phyloP scores from a whole-genome alignment of 2,888 invertebrate species.

The Dryobotodes eremita region DNA sequence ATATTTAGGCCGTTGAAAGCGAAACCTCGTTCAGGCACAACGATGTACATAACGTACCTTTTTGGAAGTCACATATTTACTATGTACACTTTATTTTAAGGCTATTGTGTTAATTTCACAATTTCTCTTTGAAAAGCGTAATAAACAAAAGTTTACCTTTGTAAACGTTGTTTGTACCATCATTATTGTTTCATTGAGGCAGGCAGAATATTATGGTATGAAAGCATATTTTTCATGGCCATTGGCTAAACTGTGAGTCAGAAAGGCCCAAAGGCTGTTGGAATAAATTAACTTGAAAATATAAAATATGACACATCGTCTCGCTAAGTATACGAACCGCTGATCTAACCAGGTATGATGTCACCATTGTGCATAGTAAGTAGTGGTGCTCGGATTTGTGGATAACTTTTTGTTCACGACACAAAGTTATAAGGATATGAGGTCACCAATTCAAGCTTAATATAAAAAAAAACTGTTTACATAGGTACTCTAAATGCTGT shows the following conservation, averaged over 20 bases:
- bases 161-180: neutral
- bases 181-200: slow-evolving; percentile 16
- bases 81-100: slow-evolving; percentile 8
- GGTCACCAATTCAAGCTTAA: neutral
- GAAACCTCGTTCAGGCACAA: slow-evolving; percentile 34
- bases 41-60: slow-evolving; percentile 26
- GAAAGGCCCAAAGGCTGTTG: slow-evolving; percentile 29
- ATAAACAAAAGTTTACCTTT: slow-evolving; percentile 15
- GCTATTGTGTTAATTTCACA: slow-evolving; percentile 17
- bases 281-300: slow-evolving; percentile 47
- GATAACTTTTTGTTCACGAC: neutral
- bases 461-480: neutral
- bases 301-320: slow-evolving; percentile 22
- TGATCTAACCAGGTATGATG: slow-evolving; percentile 36
- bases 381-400: neutral
- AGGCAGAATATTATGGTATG: slow-evolving; percentile 1
- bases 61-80: slow-evolving; percentile 26
- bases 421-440: neutral
- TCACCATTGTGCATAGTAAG: slow-evolving; percentile 20
- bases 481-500: neutral
- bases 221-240: slow-evolving; percentile 36
- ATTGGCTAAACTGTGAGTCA: slow-evolving; percentile 49
- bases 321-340: neutral
- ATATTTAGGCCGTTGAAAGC: slow-evolving; percentile 58
- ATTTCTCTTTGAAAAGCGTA: slow-evolving; percentile 13